Conservation (phyloP, 2,888 invertebrate genomes). For the Spisula subtruncata region DNA sequence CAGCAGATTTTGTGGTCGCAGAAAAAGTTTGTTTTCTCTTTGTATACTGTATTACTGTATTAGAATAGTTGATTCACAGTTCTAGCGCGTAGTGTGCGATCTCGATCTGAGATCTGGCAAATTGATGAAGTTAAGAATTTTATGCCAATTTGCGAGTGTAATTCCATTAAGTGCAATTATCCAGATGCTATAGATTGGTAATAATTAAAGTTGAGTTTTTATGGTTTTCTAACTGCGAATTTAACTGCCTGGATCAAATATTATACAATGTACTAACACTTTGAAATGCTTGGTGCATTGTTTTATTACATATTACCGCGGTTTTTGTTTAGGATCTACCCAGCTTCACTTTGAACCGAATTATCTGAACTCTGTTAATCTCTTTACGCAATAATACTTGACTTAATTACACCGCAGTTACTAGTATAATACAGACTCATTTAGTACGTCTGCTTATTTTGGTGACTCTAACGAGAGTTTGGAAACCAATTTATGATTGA, state of each 20-base stretch:
- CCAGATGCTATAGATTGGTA: not conserved
- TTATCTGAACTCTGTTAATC: not conserved
- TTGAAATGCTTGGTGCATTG: not conserved
- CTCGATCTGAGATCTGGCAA: not conserved
- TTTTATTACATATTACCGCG: not conserved
- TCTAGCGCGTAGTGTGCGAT: not conserved
- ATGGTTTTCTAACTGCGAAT: not conserved
- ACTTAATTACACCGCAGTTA: not conserved
- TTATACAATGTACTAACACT: not conserved
- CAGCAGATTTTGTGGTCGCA: not conserved
- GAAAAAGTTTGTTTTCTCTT: not conserved
- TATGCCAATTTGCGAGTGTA: conserved; percentile 3
- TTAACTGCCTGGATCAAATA: not conserved
- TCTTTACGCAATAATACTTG: not conserved
- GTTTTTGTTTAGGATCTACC: not conserved
- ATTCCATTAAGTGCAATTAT: not conserved
- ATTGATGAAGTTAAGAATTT: not conserved
- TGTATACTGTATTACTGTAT: not conserved
- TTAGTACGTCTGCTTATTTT: not conserved
- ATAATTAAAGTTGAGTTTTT: not conserved
- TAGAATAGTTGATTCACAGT: not conserved
- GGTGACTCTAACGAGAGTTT: not conserved
- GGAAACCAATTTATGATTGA: not conserved
- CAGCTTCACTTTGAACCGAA: not conserved
- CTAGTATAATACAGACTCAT: not conserved